Evolutionary conservation across 2,113 vertebrate genomes (phyloP), one percentile per base, ranked within the genome.

Genomic region (Hiodon alosoides): DNA sequence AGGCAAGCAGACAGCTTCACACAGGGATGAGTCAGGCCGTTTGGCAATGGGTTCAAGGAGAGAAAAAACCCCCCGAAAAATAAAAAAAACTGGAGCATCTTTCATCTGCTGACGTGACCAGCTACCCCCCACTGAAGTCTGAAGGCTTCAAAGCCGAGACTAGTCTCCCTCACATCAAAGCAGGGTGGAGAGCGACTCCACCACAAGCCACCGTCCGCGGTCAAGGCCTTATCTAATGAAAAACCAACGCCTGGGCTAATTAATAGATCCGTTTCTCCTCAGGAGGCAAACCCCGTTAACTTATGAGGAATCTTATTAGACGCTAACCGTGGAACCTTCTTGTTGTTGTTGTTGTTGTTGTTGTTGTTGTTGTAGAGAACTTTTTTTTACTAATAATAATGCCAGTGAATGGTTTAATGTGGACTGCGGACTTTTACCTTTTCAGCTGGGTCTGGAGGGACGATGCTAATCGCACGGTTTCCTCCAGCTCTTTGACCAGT

Each of bases 401-500:
- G 8, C 4, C 59, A 60, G 11, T 69, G 47, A 46, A 13, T 17
- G 73, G 47, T 11, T 17, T 48, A 8, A 31, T 48, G 58, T 48
- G 66, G 62, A n/a, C 5, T 2, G n/a, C 55, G 2, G 5, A 67
- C 57, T 51, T 11, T 0, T 14, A 99, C 97, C 95, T 98, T 80
- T 95, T 98, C 76, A 99, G 90, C 78, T 98, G 96, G 0, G 88
- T 87, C 58, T 98, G 93, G 52, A 98, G 83, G 7, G 90, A 78
- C 0, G 95, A 86, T 0, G 96, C 91, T 69, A 95, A 83, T 1
- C 94, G 92, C 0, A 97, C 96, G 46, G 90, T 92, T 80, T 98
- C 97, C 85, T 99, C 97, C 82, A 98, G 90, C 80, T 99, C 96
- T 74, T 90, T 86, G 60, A 98, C 93, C 81, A 99, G 85, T 79